Percentiles rank a stretch among this genome's conserved stretches.
Conservation (phyloP, 2,113 vertebrate genomes). For the Psittacus erithacus region DNA sequence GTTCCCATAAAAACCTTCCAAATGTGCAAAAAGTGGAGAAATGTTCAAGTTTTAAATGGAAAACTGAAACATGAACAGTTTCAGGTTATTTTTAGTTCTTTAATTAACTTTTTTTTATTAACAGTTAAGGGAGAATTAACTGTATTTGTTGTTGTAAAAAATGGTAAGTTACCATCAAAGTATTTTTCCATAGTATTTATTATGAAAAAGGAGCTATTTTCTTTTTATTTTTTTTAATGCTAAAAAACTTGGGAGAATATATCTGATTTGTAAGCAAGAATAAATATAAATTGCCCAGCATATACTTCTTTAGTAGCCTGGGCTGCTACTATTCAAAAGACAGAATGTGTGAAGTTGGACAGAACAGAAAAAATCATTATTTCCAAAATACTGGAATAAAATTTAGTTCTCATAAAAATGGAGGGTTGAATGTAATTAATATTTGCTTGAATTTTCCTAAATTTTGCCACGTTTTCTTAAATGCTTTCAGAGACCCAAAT, state of each 20-base stretch:
- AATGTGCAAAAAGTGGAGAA: not conserved
- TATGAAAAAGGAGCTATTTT: not conserved
- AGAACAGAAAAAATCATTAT: not conserved
- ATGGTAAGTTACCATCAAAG: not conserved
- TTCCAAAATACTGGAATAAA: not conserved
- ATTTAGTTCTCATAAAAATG: not conserved
- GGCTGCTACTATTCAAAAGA: not conserved
- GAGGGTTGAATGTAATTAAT: not conserved
- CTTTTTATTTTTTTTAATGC: not conserved
- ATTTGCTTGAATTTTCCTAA: not conserved
- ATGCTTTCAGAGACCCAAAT: not conserved
- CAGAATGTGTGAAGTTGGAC: not conserved
- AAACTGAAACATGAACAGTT: not conserved
- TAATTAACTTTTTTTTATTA: not conserved
- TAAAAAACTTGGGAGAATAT: not conserved
- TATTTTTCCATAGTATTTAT: not conserved
- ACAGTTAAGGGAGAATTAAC: not conserved
- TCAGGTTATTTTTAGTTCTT: not conserved
- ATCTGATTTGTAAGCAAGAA: not conserved
- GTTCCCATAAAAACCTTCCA: not conserved
- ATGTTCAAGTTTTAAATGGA: not conserved
- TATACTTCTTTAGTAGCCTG: not conserved
- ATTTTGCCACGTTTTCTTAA: not conserved
- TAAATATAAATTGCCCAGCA: not conserved
- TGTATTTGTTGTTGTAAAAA: not conserved